Evolutionary conservation across 2,113 vertebrate genomes (phyloP), one percentile per base, ranked within the genome.

Genomic region (Spea multiplicata): DNA sequence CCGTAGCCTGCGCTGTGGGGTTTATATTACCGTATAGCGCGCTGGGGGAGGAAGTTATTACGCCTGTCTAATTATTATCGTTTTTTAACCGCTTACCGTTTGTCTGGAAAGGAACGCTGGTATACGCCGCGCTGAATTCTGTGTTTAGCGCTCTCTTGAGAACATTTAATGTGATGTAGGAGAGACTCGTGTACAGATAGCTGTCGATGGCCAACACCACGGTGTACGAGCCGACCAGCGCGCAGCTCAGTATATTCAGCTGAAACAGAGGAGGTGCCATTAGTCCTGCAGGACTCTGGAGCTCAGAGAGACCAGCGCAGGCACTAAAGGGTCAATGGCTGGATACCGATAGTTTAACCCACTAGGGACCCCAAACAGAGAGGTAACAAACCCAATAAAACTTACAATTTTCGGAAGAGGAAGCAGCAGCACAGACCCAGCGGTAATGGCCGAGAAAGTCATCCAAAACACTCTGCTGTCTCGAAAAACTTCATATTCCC

Each of bases 171-270:
- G 94, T 92, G 86, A 99, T 93, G 84, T 93, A 96, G 76, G 96
- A 93, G 16, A 99, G 93, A 83, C 95, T 97, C 65, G 96, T 97
- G 86, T 93, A 94, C n/a, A 92, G n/a, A 8, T 94, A 99, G 74
- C 93, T 92, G 78, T 93, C 90, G 66, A 95, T 53, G 0, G 94
- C 94, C 72, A 99, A 85, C 30, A 98, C 48, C 44, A 97, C 88
- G 0, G 91, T 81, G 0, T 99, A 97, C 0, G 91, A 93, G 0
- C 97, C 97, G 1, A 94, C 80, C 2, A 95, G 52, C 0, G 92
- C 95, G 77, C 95, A 98, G 0, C 94, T 88, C 71, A 87, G 48
- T 74, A 99, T 97, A 88, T 96, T 99, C 47, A 98, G 91, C 97
- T 99, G 78, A 0, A 71, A 75, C 66, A 81, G 46, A 86, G 49